Percentiles rank a stretch among this genome's conserved stretches.
phyloP scores from a whole-genome alignment of 1,140 invertebrate genomes.

The Pteromalus puparum region DNA sequence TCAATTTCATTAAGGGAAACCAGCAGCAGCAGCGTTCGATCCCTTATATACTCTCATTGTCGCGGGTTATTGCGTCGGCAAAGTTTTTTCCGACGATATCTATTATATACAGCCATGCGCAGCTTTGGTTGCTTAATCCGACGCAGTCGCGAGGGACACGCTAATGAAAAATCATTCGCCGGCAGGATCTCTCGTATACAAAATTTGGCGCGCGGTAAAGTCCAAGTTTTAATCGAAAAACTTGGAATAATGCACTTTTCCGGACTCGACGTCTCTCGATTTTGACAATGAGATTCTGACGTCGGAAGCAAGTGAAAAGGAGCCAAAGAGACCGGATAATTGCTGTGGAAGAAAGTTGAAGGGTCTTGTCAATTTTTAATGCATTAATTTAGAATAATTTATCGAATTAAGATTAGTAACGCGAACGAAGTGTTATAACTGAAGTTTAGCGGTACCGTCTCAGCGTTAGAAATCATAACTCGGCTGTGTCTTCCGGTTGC shows the following conservation, averaged over 20 bases:
- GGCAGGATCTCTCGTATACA: background rate
- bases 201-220: background rate
- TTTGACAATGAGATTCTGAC: slow-evolving; percentile 19
- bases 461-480: background rate
- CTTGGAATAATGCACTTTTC: slow-evolving; percentile 25
- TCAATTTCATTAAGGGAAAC: background rate
- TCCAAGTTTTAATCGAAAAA: slow-evolving; percentile 52
- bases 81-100: slow-evolving; percentile 1
- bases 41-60: background rate
- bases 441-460: no score
- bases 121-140: slow-evolving; percentile 12
- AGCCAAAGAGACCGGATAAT: background rate
- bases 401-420: background rate
- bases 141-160: background rate
- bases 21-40: background rate
- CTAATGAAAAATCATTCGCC: slow-evolving; percentile 44
- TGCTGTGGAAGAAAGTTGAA: no score
- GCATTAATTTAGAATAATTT: no score
- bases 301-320: slow-evolving; percentile 4
- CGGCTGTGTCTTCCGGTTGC: background rate
- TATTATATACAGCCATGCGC: background rate
- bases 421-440: background rate
- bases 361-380: no score
- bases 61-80: background rate
- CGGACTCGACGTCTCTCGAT: background rate